Base-by-base conservation (phyloP, 2,888 invertebrate genomes). In the Synergus umbraculus region DNA sequence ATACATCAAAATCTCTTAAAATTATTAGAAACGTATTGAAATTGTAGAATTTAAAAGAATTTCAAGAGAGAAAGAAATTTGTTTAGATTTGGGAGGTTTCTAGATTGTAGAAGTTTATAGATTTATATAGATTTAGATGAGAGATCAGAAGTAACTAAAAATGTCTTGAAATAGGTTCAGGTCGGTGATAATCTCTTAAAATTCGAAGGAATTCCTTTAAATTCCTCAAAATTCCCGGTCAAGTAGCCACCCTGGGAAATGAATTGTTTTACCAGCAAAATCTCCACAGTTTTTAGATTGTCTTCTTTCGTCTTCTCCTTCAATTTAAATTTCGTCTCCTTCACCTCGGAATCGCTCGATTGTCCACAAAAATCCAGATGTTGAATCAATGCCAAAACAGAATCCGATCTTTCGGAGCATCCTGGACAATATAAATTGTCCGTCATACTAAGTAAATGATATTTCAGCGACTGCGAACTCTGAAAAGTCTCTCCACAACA, bases 401-500 rank as follows among this genome's bases (percentile, higher is more conserved):
- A 93, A 69, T 93, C 92, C 83, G 93, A 94, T 86, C 93, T 93
- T 84, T 91, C 91, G 46, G 93, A 93, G 89, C 95, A 96, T 82
- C 93, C 91, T 29, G 95, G 94, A 87, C 95, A 96, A 85, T 92
- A 92, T 79, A 95, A 88, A 91, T 94, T 95, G 88, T 93, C 93
- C 43, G 93, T 92, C 87, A 95, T 93, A 88, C 91, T 94, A 87
- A 93, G 92, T 85, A 93, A 93, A 92, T 93, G 94, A 87, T 92
- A 92, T 88, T 93, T 93, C 66, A 94, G 89, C 18, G 93, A 91
- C 83, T 93, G 91, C 82, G 93, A 94, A 79, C 94, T 94, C 82
- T 92, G 89, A 92, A 95, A 96, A 79, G 93, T 93, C 89, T 94
- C 93, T 81, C 93, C 93, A 87, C 95, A 95, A 90, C 95, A 96